Evolutionary conservation across 2,113 vertebrate species (phyloP).

Genomic region (Lasiurus borealis): DNA sequence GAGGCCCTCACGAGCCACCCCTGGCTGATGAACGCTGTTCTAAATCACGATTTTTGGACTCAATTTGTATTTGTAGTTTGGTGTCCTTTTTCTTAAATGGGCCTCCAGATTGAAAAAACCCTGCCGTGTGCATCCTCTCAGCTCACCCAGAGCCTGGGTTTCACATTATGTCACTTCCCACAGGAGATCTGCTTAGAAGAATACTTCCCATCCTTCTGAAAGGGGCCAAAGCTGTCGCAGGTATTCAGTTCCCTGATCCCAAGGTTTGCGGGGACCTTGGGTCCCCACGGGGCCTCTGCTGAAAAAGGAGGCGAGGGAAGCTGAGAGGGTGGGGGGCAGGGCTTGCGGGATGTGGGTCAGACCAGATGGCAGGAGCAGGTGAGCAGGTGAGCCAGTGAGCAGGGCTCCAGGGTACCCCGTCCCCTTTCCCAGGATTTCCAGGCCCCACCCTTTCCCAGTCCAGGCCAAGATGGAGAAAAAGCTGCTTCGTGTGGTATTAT

Average conservation of each 20-base stretch:
- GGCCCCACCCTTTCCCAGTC: neutral
- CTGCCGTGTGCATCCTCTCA: rapidly evolving
- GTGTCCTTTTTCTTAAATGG: neutral
- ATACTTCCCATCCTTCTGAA: neutral
- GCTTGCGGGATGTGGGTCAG: neutral
- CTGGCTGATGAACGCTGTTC: neutral
- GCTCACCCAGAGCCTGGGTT: rapidly evolving
- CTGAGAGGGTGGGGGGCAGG: neutral
- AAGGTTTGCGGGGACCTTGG: neutral
- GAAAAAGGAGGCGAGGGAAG: neutral
- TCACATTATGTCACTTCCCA: neutral
- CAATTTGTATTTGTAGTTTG: neutral
- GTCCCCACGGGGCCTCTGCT: neutral
- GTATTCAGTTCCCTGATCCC: neutral
- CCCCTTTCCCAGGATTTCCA: neutral
- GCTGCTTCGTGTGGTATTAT: neutral
- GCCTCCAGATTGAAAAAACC: rapidly evolving
- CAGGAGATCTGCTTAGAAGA: neutral
- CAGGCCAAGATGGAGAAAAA: neutral
- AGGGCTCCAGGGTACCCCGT: neutral
- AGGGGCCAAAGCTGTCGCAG: neutral
- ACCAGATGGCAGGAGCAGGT: conserved; percentile 70
- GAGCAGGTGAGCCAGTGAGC: neutral
- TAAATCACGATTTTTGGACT: neutral
- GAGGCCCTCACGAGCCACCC: too few species aligned